Base-by-base conservation (phyloP, 1,140 invertebrate genomes). In the Zaprionus camerounensis region DNA sequence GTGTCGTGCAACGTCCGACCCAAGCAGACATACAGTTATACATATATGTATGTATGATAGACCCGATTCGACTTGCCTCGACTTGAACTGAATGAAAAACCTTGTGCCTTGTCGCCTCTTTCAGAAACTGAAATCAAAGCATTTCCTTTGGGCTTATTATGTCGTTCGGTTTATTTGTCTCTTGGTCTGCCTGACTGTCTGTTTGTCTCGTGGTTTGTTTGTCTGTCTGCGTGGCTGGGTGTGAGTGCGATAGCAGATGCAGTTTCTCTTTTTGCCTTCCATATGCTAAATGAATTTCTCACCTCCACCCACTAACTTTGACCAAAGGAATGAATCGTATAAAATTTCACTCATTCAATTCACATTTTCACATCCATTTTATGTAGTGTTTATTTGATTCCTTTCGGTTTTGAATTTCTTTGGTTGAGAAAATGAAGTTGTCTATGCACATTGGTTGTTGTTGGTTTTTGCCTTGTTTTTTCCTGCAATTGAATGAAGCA, bases 341-440 rank as follows among this genome's bases (percentile, higher is more conserved):
- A 75, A 66, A 88, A 71, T 87, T 79, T 81, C 84, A 74, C 67
- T 90, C 78, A 79, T 88, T 88, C 83, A 88, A 86, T 87, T 69
- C 67, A 67, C 46, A 86, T 78, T 86, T 69, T 68, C 53, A 49
- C 24, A 65, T 81, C 64, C 66, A 82, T 86, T 82, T 83, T 28
- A 83, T 74, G 51, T 80, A 71, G 80, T 87, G 78, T 87, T 83
- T 82, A 79, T 86, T 82, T 22, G 76, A 77, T 76, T 79, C 76
- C 66, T 84, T 70, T 5, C 58, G 55, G 68, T 74, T 79, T 85
- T 90, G 78, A 85, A 76, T 81, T 79, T 87, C 70, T 64, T 63
- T 53, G 41, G 41, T 49, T 58, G 17, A 15, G 4, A 28, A 66
- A 76, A 87, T 75, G 41, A 66, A 87, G 68, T 81, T 81, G 71